Evolutionary conservation across 2,797 vertebrate genomes (phyloP).

Genomic region (Picus viridis): DNA sequence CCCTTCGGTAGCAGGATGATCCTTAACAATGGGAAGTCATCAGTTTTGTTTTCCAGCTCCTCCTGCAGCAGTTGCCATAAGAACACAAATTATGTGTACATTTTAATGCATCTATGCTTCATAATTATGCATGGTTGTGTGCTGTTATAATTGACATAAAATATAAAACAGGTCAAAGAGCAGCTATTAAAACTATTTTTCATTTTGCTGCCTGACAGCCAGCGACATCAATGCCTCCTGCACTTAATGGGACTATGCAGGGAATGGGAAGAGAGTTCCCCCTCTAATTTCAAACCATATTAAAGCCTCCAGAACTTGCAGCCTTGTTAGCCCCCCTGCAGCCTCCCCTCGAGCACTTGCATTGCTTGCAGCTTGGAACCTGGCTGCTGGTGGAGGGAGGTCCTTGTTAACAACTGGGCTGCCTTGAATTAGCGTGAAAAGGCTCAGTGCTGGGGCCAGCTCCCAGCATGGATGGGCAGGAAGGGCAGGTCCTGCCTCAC

Average conservation of each 20-base stretch:
- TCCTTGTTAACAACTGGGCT: too few species aligned
- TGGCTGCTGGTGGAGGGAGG: too few species aligned
- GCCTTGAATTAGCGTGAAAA: too few species aligned
- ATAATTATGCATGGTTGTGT: constrained; percentile 99
- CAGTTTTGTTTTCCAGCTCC: constrained; percentile 80
- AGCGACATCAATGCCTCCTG: constrained; percentile 86
- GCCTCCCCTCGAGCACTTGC: constrained; percentile 62
- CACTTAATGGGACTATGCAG: constrained; percentile 86
- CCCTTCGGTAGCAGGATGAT: not conserved
- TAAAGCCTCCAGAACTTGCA: constrained; percentile 78
- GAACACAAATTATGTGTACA: constrained; percentile 98
- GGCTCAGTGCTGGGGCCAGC: too few species aligned
- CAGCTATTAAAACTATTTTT: constrained; percentile 99
- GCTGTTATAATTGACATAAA: constrained; percentile 99
- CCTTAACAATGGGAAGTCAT: constrained; percentile 71
- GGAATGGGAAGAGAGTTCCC: constrained; percentile 77
- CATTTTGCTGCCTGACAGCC: constrained; percentile 99
- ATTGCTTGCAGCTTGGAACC: constrained; percentile 68
- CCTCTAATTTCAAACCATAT: constrained; percentile 67
- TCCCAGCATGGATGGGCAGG: too few species aligned
- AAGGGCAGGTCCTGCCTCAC: too few species aligned
- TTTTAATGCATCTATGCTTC: constrained; percentile 94
- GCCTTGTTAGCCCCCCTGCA: constrained; percentile 79
- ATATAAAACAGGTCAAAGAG: constrained; percentile 98
- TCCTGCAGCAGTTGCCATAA: constrained; percentile 79